Evolutionary conservation across 2,113 vertebrate genomes (phyloP).

Genomic region (Xiphophorus maculatus): DNA sequence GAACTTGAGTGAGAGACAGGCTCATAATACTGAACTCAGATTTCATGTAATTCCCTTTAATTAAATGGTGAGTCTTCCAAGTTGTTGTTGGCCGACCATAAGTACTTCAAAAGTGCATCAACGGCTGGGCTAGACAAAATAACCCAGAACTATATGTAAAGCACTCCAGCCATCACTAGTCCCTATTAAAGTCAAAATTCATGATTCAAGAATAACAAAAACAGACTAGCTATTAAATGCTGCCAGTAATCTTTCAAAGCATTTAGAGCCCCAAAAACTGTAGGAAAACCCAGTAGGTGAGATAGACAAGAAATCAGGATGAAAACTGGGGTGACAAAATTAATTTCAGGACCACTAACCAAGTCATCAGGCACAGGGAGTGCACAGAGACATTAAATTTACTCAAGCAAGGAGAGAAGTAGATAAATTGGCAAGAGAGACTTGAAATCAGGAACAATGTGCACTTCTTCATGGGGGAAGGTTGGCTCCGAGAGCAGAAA

Average conservation of each 20-base stretch:
- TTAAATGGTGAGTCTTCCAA: too few relatives aligned
- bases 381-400: conserved; percentile 50
- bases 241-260: conserved; percentile 55
- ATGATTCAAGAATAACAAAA: too few relatives aligned
- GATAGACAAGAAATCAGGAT: conserved; percentile 24
- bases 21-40: too few relatives aligned
- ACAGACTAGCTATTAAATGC: too few relatives aligned
- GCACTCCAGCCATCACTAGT: too few relatives aligned
- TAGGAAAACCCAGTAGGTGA: conserved; percentile 32
- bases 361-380: conserved; percentile 51
- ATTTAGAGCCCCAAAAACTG: conserved; percentile 39
- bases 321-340: conserved; percentile 57
- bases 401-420: conserved; percentile 33
- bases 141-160: too few relatives aligned
- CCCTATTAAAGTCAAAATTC: too few relatives aligned
- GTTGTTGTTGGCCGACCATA: too few relatives aligned
- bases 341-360: conserved; percentile 68
- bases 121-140: too few relatives aligned
- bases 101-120: too few relatives aligned
- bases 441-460: conserved; percentile 34
- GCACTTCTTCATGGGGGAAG: neutral
- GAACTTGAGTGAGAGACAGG: too few relatives aligned
- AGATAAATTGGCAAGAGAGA: conserved; percentile 29
- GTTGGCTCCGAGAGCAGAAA: neutral
- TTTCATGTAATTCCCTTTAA: too few relatives aligned